These are phyloP conservation scores for Phasianus colchicus DNA, from an alignment of 2,113 vertebrate species.

Conservation along the genomic window DNA sequence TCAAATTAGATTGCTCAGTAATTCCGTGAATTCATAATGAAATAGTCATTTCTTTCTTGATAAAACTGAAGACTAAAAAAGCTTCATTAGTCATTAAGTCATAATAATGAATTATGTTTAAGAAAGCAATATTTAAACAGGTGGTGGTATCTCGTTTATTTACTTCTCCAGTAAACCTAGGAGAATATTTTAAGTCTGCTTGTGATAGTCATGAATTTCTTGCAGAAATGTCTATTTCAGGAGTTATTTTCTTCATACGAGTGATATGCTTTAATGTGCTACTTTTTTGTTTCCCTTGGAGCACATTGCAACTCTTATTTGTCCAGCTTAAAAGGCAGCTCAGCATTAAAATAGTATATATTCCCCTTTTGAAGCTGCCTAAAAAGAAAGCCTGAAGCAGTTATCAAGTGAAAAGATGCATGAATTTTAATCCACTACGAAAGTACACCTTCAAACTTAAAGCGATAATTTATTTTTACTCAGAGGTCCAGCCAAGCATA, in stretches of 20 bases:
- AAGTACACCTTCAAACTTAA: constrained; percentile 41
- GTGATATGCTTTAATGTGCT: constrained; percentile 27
- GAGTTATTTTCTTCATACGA: constrained; percentile 1
- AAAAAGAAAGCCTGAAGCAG: constrained; percentile 45
- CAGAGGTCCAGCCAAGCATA: constrained; percentile 63
- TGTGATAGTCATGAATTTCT: neutral
- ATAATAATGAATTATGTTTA: neutral
- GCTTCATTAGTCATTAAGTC: neutral
- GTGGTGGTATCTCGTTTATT: neutral
- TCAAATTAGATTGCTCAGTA: neutral
- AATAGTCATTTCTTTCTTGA: neutral
- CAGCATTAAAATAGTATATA: neutral
- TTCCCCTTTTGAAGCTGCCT: constrained; percentile 34
- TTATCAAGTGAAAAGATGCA: constrained; percentile 40
- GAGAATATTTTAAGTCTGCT: neutral
- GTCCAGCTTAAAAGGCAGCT: constrained; percentile 45
- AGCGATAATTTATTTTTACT: constrained; percentile 57
- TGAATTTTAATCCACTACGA: constrained; percentile 63
- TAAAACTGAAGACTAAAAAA: neutral
- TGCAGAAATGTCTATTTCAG: constrained; percentile 7
- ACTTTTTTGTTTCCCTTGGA: constrained; percentile 50
- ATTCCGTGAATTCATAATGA: neutral
- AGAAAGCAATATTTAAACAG: neutral
- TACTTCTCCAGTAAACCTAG: neutral
- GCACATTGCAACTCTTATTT: constrained; percentile 22